Evolutionary conservation across 2,113 vertebrate genomes (phyloP), one percentile per base, ranked within the genome.

Genomic region (Siniperca chuatsi): DNA sequence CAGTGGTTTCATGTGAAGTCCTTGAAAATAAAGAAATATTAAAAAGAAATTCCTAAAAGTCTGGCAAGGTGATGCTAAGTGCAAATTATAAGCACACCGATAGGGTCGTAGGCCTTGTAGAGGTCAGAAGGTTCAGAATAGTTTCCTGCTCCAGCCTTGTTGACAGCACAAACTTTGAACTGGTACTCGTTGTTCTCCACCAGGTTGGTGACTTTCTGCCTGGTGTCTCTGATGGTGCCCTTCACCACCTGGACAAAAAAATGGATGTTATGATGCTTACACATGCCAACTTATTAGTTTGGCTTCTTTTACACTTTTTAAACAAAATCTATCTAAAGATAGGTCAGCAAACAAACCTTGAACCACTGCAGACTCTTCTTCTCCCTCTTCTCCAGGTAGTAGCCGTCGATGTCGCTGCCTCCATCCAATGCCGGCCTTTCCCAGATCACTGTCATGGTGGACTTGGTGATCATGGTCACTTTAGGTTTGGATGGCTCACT

Each of bases 361-460:
- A 99, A 98, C 98, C 98, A 99, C 65, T 97, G 96, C 50, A 99
- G 95, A 93, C 98, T 99, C 91, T 97, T 99, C 94, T 97, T 99
- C 87, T 99, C 98, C 81, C 98, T 95, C 88, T 97, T 99, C 88
- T 99, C 98, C 70, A 99, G 96, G 90, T 97, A 97, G 94, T 99
- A 99, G 80, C 98, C 98, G 57, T 94, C 96, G 88, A 99, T 96
- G 92, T 99, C 98, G 86, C 95, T 98, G 48, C 98, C 98, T 89
- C 98, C 98, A 92, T 99, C 97, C 65, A 94, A 60, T 58, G 95
- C 95, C 75, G 98, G 98, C 81, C 98, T 97, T 91, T 95, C 97
- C 98, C 98, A 99, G 86, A 96, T 91, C 82, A 99, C 97, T 0
- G 98, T 99, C 98, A 99, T 99, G 77, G 97, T 96, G 87, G 97